Evolutionary conservation across 2,113 vertebrate genomes (phyloP).

Genomic region (Scatophagus argus): DNA sequence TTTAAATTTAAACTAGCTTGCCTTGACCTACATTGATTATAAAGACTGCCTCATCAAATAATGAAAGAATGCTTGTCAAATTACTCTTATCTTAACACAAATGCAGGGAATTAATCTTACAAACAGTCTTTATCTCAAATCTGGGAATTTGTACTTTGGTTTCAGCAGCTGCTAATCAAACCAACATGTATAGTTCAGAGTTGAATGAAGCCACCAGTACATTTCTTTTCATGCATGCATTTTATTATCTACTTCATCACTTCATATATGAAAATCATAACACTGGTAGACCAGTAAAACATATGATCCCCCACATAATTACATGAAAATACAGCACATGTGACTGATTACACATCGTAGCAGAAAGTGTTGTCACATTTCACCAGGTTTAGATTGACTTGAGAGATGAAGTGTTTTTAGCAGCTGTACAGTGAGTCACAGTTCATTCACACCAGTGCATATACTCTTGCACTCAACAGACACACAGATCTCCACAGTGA

Average conservation of each 20-base stretch:
- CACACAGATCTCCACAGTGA: conserved; percentile 19
- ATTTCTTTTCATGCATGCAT: conserved; percentile 70
- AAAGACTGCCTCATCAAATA: not conserved
- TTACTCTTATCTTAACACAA: too few relatives aligned
- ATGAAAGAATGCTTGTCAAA: too few relatives aligned
- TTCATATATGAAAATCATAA: conserved; percentile 63
- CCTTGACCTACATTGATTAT: not conserved
- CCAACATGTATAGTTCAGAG: not conserved
- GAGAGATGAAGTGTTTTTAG: conserved; percentile 13
- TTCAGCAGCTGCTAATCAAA: not conserved
- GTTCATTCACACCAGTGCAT: conserved; percentile 4
- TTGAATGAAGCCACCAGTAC: conserved; percentile 21
- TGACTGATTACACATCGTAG: conserved; percentile 14
- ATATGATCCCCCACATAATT: conserved; percentile 35
- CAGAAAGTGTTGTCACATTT: conserved; percentile 17
- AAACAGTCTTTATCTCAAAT: not conserved
- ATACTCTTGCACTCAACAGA: not conserved
- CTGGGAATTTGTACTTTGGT: not conserved
- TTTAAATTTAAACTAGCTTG: not conserved
- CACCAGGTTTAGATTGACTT: conserved; percentile 30
- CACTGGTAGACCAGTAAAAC: conserved; percentile 50
- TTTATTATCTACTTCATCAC: conserved; percentile 71
- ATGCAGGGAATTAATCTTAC: not conserved
- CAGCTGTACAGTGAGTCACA: conserved; percentile 15
- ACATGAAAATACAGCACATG: conserved; percentile 30